Evolutionary conservation across 2,113 vertebrate genomes (phyloP), one percentile per base, ranked within the genome.

Genomic region (Sporophila hypoxantha): DNA sequence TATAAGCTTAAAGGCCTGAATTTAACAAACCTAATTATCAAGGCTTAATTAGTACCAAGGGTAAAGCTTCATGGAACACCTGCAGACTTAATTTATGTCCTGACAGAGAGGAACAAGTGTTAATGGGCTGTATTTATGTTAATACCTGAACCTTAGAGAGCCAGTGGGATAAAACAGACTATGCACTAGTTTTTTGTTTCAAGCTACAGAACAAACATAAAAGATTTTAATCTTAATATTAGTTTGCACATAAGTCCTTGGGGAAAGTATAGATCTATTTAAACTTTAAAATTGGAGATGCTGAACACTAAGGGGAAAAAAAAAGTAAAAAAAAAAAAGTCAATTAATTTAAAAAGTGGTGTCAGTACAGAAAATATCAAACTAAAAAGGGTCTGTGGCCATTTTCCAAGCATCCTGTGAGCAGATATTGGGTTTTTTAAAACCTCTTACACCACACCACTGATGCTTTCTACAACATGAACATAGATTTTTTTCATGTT

Each of bases 21-120:
- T 99, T 99, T 99, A 99, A 99, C 99, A 99, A 99, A 99, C 98
- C 98, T 99, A 99, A 99, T 99, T 99, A 99, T 99, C 98, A 98
- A 98, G 98, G 97, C 98, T 99, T 99, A 99, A 99, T 99, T 99
- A 99, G 98, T 99, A 98, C 97, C 98, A 98, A 98, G 99, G 98
- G 99, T 99, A 98, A 99, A 99, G 98, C 98, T 98, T 98, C 95
- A 97, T 97, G 98, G 98, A 99, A 99, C 98, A 99, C 98, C 98
- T 99, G 98, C 98, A 99, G 98, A 99, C 98, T 99, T 99, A 99
- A 99, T 99, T 99, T 99, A 99, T 99, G 99, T 99, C 98, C 98
- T 99, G 99, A 99, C 98, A 99, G 98, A 98, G 97, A 97, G 98
- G 98, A 99, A 99, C 98, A 99, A 99, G 98, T 99, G 98, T 99